phyloP scores from a whole-genome alignment of 2,113 vertebrate genomes.

The Octodon degus region DNA sequence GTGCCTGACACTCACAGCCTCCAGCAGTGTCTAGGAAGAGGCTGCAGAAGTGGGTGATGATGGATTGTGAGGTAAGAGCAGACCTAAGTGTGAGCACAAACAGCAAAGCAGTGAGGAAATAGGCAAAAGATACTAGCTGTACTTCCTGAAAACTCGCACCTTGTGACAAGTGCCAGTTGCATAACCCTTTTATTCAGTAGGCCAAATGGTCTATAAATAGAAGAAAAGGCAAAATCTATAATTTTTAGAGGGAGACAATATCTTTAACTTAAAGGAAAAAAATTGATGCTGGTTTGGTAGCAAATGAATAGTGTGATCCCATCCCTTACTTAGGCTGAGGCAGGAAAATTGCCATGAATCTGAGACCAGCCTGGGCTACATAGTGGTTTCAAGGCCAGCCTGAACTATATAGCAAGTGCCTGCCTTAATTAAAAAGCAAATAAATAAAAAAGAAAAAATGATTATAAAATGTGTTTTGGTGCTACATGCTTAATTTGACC shows the following conservation, averaged over 20 bases:
- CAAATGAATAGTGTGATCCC: neutral
- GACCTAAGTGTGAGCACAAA: slow-evolving; percentile 4
- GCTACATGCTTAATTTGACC: slow-evolving; percentile 29
- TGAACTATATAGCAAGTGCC: neutral
- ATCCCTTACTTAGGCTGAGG: neutral
- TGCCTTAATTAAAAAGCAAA: neutral
- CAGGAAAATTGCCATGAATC: neutral
- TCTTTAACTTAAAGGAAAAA: slow-evolving; percentile 10
- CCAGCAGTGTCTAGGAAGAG: slow-evolving; percentile 12
- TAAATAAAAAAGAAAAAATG: neutral
- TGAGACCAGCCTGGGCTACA: neutral
- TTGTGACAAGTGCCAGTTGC: slow-evolving; percentile 25
- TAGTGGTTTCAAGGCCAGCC: neutral
- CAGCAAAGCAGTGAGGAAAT: neutral
- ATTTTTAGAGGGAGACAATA: neutral
- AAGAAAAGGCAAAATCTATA: neutral
- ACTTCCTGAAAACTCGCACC: neutral
- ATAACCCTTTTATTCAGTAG: slow-evolving; percentile 31
- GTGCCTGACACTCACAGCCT: slow-evolving; percentile 52
- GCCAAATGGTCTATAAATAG: slow-evolving; percentile 26
- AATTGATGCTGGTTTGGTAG: neutral
- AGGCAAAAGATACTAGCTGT: neutral
- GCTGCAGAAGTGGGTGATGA: slow-evolving; percentile 64
- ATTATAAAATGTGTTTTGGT: slow-evolving; percentile 31
- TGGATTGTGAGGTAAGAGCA: neutral